Conservation (phyloP, 2,888 invertebrate species). For the Zaprionus obscuricornis region DNA sequence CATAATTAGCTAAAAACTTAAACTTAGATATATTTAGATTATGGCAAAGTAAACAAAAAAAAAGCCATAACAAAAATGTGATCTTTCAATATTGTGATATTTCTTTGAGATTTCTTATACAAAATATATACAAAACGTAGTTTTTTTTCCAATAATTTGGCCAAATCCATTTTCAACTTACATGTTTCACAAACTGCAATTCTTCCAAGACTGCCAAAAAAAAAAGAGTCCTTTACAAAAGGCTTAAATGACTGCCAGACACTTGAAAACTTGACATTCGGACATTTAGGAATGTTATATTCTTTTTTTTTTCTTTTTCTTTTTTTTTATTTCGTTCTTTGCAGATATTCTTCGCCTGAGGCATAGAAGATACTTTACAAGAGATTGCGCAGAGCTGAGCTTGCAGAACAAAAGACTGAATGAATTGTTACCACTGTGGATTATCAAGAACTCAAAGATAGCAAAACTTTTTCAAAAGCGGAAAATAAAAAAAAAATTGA, state of each 20-base stretch:
- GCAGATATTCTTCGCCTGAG: constrained; percentile 14
- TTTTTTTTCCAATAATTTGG: constrained; percentile 9
- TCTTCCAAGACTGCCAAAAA: constrained; percentile 23
- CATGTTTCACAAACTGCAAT: constrained; percentile 28
- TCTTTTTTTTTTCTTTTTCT: constrained; percentile 12
- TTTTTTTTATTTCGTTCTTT: constrained; percentile 17
- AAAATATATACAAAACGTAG: neutral
- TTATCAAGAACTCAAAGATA: too few species aligned
- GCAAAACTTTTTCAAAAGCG: too few species aligned
- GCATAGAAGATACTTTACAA: too few species aligned
- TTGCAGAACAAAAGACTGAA: too few species aligned
- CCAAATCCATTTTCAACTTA: constrained; percentile 22
- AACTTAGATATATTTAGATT: too few species aligned
- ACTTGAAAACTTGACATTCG: constrained; percentile 19
- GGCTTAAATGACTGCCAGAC: constrained; percentile 16
- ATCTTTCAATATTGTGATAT: constrained; percentile 31
- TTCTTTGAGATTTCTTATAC: constrained; percentile 10
- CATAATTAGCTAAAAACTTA: too few species aligned
- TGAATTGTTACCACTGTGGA: too few species aligned
- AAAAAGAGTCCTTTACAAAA: constrained; percentile 3
- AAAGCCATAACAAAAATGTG: too few species aligned
- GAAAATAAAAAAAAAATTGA: too few species aligned
- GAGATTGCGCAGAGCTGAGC: too few species aligned
- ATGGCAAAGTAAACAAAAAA: too few species aligned
- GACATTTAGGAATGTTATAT: constrained; percentile 28